phyloP scores from a whole-genome alignment of 2,797 vertebrate genomes.

The Hydrolagus colliei region DNA sequence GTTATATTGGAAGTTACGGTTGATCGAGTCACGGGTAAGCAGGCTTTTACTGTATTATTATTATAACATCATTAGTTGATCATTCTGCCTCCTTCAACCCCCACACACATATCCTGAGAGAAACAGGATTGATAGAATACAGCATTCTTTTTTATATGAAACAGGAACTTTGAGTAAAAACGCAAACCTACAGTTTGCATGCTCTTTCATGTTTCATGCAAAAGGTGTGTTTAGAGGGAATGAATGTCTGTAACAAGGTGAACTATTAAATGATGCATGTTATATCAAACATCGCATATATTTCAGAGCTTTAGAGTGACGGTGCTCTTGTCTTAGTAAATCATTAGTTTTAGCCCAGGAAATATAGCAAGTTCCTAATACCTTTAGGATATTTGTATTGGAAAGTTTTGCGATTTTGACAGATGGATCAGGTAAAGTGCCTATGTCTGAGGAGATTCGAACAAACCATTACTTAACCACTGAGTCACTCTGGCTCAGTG shows the following conservation, averaged over 20 bases:
- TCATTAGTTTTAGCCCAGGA: neutral
- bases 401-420: neutral
- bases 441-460: constrained; percentile 1
- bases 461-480: neutral
- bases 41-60: too few species aligned
- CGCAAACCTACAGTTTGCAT: neutral
- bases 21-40: too few species aligned
- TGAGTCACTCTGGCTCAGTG: constrained; percentile 15
- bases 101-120: too few species aligned
- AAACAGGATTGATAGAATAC: neutral
- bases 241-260: neutral
- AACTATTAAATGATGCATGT: neutral
- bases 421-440: constrained; percentile 18
- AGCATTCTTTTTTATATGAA: neutral
- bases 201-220: neutral
- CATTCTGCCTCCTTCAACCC: neutral
- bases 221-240: constrained; percentile 1
- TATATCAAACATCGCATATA: neutral
- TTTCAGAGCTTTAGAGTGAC: neutral
- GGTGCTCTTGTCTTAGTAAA: constrained; percentile 3
- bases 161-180: neutral
- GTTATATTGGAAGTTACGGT: too few species aligned
- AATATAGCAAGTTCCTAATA: neutral
- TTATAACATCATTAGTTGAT: neutral
- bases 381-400: neutral